phyloP scores from a whole-genome alignment of 1,140 invertebrate genomes.

The Drosophila auraria region DNA sequence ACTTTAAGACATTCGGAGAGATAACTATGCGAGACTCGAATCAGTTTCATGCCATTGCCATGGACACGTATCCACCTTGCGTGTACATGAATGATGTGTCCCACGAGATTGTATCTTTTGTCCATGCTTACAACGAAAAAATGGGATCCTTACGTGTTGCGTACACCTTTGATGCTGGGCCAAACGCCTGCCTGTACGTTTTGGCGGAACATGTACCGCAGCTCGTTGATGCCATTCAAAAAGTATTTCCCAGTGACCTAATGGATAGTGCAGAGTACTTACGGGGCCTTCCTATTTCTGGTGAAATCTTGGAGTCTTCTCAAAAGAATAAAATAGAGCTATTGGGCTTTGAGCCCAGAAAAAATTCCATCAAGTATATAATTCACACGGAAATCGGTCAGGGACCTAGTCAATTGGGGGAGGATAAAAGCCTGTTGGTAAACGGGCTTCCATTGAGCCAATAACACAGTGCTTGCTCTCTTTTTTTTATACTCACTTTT shows the following conservation, averaged over 20 bases:
- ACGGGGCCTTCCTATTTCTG: conserved; percentile 86
- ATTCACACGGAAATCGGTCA: conserved; percentile 92
- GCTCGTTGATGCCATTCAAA: conserved; percentile 88
- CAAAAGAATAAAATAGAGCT: conserved; percentile 3
- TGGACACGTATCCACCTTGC: conserved; percentile 98
- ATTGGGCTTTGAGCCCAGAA: conserved; percentile 56
- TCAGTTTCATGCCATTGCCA: conserved; percentile 97
- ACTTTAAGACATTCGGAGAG: conserved; percentile 96
- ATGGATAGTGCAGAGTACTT: conserved; percentile 86
- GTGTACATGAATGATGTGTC: conserved; percentile 96
- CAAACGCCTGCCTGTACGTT: conserved; percentile 97
- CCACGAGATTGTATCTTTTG: conserved; percentile 90
- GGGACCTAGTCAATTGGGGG: conserved; percentile 87
- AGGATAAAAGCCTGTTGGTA: conserved; percentile 87
- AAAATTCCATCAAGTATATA: conserved; percentile 91
- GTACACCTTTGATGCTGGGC: conserved; percentile 99
- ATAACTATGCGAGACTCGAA: conserved; percentile 99
- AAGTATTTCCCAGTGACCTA: conserved; percentile 89
- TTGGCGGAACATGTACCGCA: conserved; percentile 91
- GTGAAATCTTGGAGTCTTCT: neutral
- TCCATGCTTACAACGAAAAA: conserved; percentile 93
- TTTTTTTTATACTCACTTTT: neutral
- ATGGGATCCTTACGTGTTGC: conserved; percentile 89
- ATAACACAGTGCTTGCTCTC: neutral
- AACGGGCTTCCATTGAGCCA: conserved; percentile 84